phyloP scores from a whole-genome alignment of 2,797 vertebrate genomes.

The Bryconaethiops microstoma region DNA sequence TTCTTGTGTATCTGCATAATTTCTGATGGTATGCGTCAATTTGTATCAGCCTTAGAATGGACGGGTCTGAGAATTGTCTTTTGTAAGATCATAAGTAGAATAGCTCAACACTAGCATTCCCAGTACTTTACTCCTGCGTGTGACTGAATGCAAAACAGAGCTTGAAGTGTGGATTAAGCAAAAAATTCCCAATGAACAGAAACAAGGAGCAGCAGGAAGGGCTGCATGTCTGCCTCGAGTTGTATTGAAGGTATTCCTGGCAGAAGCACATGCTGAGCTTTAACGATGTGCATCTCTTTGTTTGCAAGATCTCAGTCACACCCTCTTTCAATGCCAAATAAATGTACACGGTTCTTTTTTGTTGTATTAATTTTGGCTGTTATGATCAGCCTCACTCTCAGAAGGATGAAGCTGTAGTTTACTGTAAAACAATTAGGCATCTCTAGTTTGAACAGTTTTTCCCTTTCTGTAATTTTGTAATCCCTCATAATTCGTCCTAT shows the following conservation, averaged over 20 bases:
- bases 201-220: neutral
- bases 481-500: neutral
- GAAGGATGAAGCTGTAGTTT: neutral
- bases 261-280: neutral
- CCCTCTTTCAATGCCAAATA: neutral
- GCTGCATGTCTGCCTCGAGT: neutral
- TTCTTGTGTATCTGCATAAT: too few species aligned
- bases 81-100: too few species aligned
- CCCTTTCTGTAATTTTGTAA: neutral
- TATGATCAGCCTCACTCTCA: neutral
- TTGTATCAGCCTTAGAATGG: too few species aligned
- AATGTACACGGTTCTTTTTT: neutral
- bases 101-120: too few species aligned
- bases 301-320: neutral
- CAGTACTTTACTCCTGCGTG: neutral
- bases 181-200: too few species aligned
- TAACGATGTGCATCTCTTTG: neutral
- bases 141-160: too few species aligned
- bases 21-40: too few species aligned
- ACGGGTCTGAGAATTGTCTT: too few species aligned
- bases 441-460: neutral
- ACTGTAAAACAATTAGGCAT: neutral
- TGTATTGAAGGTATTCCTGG: neutral
- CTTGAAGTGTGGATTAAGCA: constrained; percentile 8
- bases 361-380: neutral